phyloP scores from a whole-genome alignment of 2,797 vertebrate species.

The Myripristis jacobus region DNA sequence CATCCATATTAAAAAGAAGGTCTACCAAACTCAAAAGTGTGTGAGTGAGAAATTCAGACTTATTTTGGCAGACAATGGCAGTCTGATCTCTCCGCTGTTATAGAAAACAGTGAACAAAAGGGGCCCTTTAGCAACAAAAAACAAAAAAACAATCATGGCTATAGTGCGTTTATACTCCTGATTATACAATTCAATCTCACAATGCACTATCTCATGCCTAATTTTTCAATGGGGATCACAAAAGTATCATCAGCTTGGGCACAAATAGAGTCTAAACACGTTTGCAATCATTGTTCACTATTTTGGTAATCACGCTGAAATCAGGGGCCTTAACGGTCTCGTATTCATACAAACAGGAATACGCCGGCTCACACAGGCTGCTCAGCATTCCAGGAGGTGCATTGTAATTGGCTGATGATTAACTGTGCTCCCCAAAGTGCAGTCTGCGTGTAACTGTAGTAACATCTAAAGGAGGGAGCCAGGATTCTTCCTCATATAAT shows the following conservation, averaged over 20 bases:
- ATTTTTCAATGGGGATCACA: constrained; percentile 50
- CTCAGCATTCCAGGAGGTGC: constrained; percentile 39
- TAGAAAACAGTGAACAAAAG: constrained; percentile 13
- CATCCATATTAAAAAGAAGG: neutral
- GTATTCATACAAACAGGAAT: constrained; percentile 42
- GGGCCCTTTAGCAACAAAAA: too few relatives aligned
- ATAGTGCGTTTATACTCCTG: constrained; percentile 13
- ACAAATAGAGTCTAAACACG: constrained; percentile 60
- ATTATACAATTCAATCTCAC: constrained; percentile 58
- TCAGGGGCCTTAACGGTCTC: constrained; percentile 42
- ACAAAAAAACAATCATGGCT: too few relatives aligned
- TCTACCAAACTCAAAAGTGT: neutral
- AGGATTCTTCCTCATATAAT: constrained; percentile 48
- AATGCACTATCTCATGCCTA: constrained; percentile 44
- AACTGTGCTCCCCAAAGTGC: constrained; percentile 54
- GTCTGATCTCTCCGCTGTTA: constrained; percentile 5
- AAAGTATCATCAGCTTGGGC: constrained; percentile 66
- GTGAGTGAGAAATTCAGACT: neutral
- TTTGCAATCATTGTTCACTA: constrained; percentile 62
- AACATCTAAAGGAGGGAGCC: constrained; percentile 62
- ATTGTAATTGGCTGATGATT: constrained; percentile 44
- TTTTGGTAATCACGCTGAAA: constrained; percentile 61
- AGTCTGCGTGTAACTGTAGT: constrained; percentile 40
- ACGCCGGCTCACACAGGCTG: constrained; percentile 16
- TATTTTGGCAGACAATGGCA: constrained; percentile 13